phyloP scores from a whole-genome alignment of 2,888 invertebrate genomes.

The Idaea straminata region DNA sequence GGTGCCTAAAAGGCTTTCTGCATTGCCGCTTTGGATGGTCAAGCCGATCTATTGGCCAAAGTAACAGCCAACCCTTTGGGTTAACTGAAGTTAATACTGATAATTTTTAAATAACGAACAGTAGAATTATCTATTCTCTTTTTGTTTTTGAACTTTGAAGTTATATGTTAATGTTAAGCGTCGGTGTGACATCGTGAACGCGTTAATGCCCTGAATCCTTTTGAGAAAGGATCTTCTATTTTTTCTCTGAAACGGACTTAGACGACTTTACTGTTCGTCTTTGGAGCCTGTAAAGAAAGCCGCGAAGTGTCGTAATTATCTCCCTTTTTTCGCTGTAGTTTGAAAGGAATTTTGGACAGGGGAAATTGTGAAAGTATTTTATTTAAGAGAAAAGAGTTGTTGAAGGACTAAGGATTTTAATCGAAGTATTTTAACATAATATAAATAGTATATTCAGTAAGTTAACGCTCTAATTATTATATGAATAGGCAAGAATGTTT shows the following conservation, averaged over 20 bases:
- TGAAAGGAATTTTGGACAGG: conserved; percentile 27
- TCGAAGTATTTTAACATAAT: background rate
- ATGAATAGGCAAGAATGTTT: too few relatives aligned
- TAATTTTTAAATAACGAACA: too few relatives aligned
- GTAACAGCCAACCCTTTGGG: too few relatives aligned
- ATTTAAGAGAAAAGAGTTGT: conserved; percentile 3
- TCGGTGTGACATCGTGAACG: conserved; percentile 50
- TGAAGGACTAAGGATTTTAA: background rate
- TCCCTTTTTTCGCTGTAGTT: conserved; percentile 41
- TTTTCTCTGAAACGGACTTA: conserved; percentile 70
- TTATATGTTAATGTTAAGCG: background rate
- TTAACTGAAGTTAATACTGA: too few relatives aligned
- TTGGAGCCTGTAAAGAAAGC: conserved; percentile 66
- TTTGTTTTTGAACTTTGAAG: conserved; percentile 2
- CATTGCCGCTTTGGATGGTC: too few relatives aligned
- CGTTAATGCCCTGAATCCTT: conserved; percentile 71
- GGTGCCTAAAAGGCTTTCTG: too few relatives aligned
- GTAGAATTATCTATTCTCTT: too few relatives aligned
- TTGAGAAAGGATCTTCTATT: conserved; percentile 68
- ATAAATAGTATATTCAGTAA: too few relatives aligned
- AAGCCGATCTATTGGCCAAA: too few relatives aligned
- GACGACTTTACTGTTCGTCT: conserved; percentile 76
- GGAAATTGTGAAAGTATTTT: conserved; percentile 18
- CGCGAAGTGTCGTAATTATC: conserved; percentile 76
- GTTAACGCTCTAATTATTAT: too few relatives aligned